Evolutionary conservation across 1,140 invertebrate species (phyloP), one percentile per base, ranked within the genome.

Genomic region (Drosophila sulfurigaster): DNA sequence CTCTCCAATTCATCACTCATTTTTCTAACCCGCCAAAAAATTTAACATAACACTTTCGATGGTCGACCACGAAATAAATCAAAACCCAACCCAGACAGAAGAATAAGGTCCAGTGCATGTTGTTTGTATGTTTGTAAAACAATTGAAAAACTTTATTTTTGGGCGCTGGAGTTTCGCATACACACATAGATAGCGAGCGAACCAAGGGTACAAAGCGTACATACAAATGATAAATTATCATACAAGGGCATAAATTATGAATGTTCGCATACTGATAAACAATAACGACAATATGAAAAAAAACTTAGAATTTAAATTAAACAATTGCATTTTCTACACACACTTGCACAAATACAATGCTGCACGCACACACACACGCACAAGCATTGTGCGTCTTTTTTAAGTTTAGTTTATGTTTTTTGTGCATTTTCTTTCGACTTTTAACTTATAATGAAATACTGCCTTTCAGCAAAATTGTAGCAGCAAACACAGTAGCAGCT

Each of bases 131-230:
- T 86, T 86, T 86, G 79, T 86, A 86, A 86, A 85, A 86, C 82
- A 86, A 86, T 87, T 82, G 82, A 86, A 86, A 82, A 82, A 76
- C 67, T 86, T 86, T 87, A 82, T 20, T 87, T 86, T 76, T 2
- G 52, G 78, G 59, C 63, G 59, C 46, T 35, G 5, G 41, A 28
- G 38, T 81, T 57, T 54, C n/a, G 67, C 28, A 75, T 54, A 66
- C 54, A 73, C 62, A 65, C 52, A 73, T 67, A n/a, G n/a, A n/a
- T n/a, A n/a, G n/a, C n/a, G n/a, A 45, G 35, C 56, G 46, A 43
- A 64, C 32, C 35, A 7, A 48, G 48, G 32, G 49, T 38, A 15
- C 38, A 30, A 43, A 25, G 41, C 57, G 58, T 59, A 73, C 52
- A 65, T 60, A 73, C 63, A 69, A 56, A 52, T 81, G 81, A 88